Evolutionary conservation across 2,888 invertebrate genomes (phyloP).

Genomic region (Caradrina kadenii): DNA sequence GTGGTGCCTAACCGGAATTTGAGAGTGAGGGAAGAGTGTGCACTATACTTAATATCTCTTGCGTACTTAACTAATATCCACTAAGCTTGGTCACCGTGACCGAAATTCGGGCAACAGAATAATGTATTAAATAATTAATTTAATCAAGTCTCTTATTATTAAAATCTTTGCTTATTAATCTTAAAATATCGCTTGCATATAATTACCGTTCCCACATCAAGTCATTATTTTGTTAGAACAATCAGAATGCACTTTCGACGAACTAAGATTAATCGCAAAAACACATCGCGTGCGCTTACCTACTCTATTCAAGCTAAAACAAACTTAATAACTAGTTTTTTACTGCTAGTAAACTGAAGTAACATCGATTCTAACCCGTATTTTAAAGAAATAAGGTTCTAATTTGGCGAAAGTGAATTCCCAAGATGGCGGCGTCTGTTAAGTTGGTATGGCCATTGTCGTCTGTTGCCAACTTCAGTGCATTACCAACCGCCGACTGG

Average conservation of each 20-base stretch:
- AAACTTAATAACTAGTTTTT: constrained; percentile 40
- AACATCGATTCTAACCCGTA: constrained; percentile 34
- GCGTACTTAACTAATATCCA: no score
- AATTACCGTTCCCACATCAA: constrained; percentile 42
- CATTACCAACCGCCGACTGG: constrained; percentile 14
- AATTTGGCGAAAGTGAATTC: constrained; percentile 7
- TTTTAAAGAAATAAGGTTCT: neutral
- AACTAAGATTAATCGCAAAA: constrained; percentile 56
- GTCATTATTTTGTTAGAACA: constrained; percentile 48
- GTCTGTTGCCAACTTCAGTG: constrained; percentile 60
- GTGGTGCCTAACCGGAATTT: no score
- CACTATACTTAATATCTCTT: no score
- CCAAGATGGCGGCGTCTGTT: constrained; percentile 29
- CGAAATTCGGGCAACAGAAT: neutral
- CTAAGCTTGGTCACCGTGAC: neutral
- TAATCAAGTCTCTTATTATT: constrained; percentile 9
- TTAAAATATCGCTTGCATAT: constrained; percentile 38
- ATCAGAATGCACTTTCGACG: constrained; percentile 64
- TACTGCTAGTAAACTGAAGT: constrained; percentile 11
- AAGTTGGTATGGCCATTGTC: constrained; percentile 36
- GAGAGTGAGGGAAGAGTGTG: no score
- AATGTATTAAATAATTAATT: neutral
- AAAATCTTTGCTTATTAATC: constrained; percentile 27
- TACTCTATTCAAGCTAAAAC: constrained; percentile 41
- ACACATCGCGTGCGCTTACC: constrained; percentile 57